Base-by-base conservation (phyloP, 1,140 invertebrate genomes). In the Laupala kohalensis region DNA sequence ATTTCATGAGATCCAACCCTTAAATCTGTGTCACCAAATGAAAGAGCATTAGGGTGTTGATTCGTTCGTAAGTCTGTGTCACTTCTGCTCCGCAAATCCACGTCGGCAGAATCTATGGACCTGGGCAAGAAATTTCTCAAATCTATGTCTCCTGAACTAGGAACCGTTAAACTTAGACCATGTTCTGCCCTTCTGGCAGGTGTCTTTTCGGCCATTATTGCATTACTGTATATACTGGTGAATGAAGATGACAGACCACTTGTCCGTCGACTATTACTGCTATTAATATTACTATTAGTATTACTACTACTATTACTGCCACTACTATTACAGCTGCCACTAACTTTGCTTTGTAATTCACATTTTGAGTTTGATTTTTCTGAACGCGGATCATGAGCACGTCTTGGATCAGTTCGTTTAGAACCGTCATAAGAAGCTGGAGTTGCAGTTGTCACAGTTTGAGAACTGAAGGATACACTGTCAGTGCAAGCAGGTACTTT, bases 21-120 rank as follows among this genome's bases (percentile, higher is more conserved):
- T 71, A 86, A 80, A 78, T 86, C 84, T 25, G 83, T 85, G 76
- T 85, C 84, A 23, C 84, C 84, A 76, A 82, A 84, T 53, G 4
- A 24, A n/a, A 63, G 62, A n/a, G 73, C 24, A 4, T 19, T 26
- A 25, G 69, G 62, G 13, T 25, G 19, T n/a, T 27, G 29, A n/a
- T 6, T n/a, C 28, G 26, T 30, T n/a, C n/a, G 5, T 23, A 68
- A 29, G 9, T 29, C 24, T 23, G 27, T 68, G 19, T 53, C 37
- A 53, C 37, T 53, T 53, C 37, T 29, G 23, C 27, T n/a, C 74
- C 80, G 80, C 74, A 80, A 82, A 73, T 84, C 82, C 74, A 64
- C 78, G 78, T 37, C 83, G 24, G 26, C 67, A n/a, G 67, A n/a
- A 9, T 29, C 29, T 30, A 23, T 15, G 12, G 27, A 23, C 5